A percentile compares a stretch with the other conserved stretches of the same genome.
Conservation (phyloP, 1,140 invertebrate species). For the Acromyrmex charruanus region DNA sequence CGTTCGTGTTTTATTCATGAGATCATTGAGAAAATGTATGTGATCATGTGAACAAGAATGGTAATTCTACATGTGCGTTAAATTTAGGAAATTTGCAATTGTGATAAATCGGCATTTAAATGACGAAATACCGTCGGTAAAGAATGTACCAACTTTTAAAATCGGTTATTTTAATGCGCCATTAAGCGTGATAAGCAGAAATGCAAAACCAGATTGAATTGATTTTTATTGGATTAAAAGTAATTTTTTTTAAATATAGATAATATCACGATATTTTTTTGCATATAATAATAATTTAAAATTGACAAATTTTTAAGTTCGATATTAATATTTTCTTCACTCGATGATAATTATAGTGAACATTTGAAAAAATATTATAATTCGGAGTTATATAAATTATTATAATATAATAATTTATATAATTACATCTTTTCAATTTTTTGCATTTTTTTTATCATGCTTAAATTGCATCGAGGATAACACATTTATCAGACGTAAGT, state of each 20-base stretch:
- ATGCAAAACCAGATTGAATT: background rate
- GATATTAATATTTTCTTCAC: background rate
- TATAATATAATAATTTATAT: constrained; percentile 13
- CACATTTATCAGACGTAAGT: background rate
- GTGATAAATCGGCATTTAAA: constrained; percentile 54
- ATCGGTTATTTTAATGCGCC: background rate
- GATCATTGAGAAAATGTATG: constrained; percentile 9
- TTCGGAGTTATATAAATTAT: background rate
- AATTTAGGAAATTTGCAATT: constrained; percentile 37
- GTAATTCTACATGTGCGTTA: constrained; percentile 27
- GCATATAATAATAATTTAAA: background rate
- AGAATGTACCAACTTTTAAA: constrained; percentile 5
- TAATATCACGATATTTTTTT: background rate
- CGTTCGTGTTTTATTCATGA: constrained; percentile 34
- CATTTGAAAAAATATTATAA: background rate
- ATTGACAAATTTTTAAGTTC: background rate
- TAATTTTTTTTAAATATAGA: background rate
- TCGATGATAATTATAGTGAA: background rate
- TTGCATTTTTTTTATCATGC: constrained; percentile 15
- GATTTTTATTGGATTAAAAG: background rate
- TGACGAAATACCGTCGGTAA: constrained; percentile 5
- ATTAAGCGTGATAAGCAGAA: constrained; percentile 35
- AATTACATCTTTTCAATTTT: background rate
- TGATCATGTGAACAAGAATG: constrained; percentile 16
- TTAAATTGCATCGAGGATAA: constrained; percentile 19